Evolutionary conservation across 2,888 invertebrate species (phyloP).

Genomic region (Drosophila incognita): DNA sequence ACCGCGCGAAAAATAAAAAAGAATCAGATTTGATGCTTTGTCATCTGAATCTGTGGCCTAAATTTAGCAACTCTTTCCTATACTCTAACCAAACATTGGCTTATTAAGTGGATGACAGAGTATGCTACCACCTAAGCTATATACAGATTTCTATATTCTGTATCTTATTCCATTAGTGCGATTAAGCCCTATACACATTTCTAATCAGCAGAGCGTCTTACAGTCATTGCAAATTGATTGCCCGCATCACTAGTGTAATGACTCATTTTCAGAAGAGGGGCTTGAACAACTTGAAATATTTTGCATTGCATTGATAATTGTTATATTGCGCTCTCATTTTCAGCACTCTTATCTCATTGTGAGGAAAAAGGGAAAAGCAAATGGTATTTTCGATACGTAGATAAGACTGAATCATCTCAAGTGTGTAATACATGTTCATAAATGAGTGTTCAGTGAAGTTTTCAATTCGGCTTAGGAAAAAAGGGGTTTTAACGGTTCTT

Average conservation of each 20-base stretch:
- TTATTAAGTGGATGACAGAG: neutral
- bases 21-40: conserved; percentile 35
- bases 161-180: neutral
- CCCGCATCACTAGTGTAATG: conserved; percentile 1
- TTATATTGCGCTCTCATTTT: neutral
- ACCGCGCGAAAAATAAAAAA: conserved; percentile 15
- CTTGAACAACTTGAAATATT: neutral
- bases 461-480: neutral
- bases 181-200: neutral
- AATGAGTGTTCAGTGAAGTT: neutral
- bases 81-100: conserved; percentile 6
- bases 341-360: neutral
- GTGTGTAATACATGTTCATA: neutral
- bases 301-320: neutral
- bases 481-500: neutral
- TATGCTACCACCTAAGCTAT: neutral
- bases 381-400: neutral
- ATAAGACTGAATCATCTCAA: neutral
- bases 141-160: neutral
- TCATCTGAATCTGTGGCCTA: conserved; percentile 40
- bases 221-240: neutral
- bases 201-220: neutral
- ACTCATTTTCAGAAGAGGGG: conserved; percentile 7
- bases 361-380: neutral
- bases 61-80: conserved; percentile 31